Conservation (phyloP, 2,113 vertebrate species). For the Sula dactylatra region DNA sequence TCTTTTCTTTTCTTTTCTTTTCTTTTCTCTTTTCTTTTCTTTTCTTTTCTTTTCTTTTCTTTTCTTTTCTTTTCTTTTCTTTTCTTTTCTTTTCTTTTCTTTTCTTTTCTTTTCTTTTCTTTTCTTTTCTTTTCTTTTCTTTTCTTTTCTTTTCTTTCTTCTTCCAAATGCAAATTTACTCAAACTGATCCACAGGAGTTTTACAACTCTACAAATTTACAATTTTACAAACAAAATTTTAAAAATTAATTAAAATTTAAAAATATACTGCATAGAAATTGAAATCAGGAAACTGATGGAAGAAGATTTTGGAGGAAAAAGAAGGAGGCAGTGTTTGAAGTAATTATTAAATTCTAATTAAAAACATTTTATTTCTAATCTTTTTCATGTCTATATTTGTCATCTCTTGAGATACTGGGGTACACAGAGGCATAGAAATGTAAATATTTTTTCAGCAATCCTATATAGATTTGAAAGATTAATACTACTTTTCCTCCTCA, state of each 20-base stretch:
- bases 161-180: not conserved
- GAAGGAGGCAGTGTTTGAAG: not conserved
- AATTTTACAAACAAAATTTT: not conserved
- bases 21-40: too few relatives aligned
- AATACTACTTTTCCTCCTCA: not conserved
- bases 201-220: not conserved
- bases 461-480: not conserved
- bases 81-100: too few relatives aligned
- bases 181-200: not conserved
- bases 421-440: not conserved
- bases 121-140: too few relatives aligned
- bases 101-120: too few relatives aligned
- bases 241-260: not conserved
- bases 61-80: too few relatives aligned
- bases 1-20: too few relatives aligned
- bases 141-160: too few relatives aligned
- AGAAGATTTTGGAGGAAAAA: not conserved
- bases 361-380: not conserved
- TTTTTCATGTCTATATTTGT: not conserved
- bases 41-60: too few relatives aligned
- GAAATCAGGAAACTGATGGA: not conserved
- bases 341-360: not conserved
- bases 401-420: not conserved
- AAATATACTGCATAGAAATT: not conserved
- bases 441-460: not conserved